Conservation (phyloP, 2,113 vertebrate species). For the Candoia aspera region DNA sequence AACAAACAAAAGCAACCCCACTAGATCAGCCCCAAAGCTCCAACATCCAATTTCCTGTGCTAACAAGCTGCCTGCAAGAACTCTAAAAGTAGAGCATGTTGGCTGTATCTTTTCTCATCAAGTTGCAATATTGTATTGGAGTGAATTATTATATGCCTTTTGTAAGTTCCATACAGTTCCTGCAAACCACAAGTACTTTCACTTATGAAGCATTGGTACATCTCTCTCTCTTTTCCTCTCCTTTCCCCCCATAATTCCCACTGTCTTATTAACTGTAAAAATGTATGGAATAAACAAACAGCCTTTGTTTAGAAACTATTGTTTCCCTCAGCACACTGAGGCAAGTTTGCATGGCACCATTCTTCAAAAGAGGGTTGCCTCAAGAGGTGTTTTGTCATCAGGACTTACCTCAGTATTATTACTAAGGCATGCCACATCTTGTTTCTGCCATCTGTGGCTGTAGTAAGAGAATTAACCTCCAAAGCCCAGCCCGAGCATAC, state of each 20-base stretch:
- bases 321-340: conserved; percentile 19
- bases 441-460: conserved; percentile 53
- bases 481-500: conserved; percentile 21
- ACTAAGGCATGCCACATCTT: conserved; percentile 55
- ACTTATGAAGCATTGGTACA: not conserved
- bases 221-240: not conserved
- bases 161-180: not conserved
- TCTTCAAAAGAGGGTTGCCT: conserved; percentile 51
- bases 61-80: not conserved
- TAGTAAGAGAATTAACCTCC: conserved; percentile 27
- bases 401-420: conserved; percentile 34
- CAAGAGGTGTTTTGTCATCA: conserved; percentile 54
- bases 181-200: not conserved
- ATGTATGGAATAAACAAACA: conserved; percentile 37
- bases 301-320: conserved; percentile 32
- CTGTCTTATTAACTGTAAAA: conserved; percentile 1
- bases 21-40: not conserved
- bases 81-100: not conserved
- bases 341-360: conserved; percentile 56
- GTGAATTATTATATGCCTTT: not conserved
- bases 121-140: not conserved
- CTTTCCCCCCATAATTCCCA: not conserved
- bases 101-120: not conserved
- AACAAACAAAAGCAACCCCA: not conserved
- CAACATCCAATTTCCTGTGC: not conserved